Evolutionary conservation across 2,888 invertebrate species (phyloP), one percentile per base, ranked within the genome.

Genomic region (Eristalinus aeneus): DNA sequence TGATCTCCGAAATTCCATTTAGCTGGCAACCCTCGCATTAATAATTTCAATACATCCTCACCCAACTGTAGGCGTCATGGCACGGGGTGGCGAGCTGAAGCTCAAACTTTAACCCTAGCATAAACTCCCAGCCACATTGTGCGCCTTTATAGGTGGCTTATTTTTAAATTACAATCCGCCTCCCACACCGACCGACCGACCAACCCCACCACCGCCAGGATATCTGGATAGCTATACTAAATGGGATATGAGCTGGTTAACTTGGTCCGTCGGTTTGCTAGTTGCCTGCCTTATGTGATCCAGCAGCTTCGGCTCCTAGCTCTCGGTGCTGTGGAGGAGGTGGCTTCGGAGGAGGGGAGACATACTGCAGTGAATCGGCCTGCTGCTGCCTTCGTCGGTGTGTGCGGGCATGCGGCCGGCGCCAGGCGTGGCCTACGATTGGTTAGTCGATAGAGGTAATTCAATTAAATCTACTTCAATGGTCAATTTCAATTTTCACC

Each of bases 381-480:
- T 39, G 61, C 64, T 69, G 71, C 36, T 39, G 53, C 11, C 12
- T 32, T 61, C 0, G 23, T 27, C 9, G 3, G 20, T n/a, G 27
- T 9, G 63, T 34, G 34, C 32, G 63, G n/a, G 63, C 8, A 20
- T 31, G 20, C 34, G 20, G 31, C 46, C 46, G 27, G 34, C 63
- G 20, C 31, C 32, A 76, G 76, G 76, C 68, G 71, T 64, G 64
- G 77, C 32, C 64, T 77, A 56, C 46, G 46, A 76, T 60, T 76
- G 67, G 60, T 53, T 60, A 54, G 72, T 80, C 76, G 72, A 77
- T 77, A 69, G 74, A 86, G 54, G 86, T 86, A 86, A 86, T 86
- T 86, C 86, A 86, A 86, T 86, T 86, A 86, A 86, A 82, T 86
- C 77, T 71, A 75, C 86, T 86, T 82, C 71, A 86, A 86, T 86